Conservation (phyloP, 2,113 vertebrate species). For the Fregetta grallaria region DNA sequence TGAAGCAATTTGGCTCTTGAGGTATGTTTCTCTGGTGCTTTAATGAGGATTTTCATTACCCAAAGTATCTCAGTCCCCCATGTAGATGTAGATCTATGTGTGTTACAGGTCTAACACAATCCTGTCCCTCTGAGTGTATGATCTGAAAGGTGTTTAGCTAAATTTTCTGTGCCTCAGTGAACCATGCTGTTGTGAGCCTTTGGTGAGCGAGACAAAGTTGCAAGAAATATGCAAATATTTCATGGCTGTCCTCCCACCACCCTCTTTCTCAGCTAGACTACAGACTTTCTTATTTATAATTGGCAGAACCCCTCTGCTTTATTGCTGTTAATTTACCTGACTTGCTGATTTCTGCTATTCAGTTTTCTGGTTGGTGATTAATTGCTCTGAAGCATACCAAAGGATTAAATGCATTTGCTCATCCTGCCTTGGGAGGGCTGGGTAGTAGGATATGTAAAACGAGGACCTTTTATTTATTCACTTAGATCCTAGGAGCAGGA, state of each 20-base stretch:
- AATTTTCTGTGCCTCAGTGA: not conserved
- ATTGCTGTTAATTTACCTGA: slow-evolving; percentile 4
- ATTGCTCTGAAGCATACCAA: not conserved
- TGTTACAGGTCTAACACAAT: not conserved
- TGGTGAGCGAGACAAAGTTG: not conserved
- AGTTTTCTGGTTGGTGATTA: not conserved
- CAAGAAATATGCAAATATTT: slow-evolving; percentile 6
- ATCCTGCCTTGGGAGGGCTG: not conserved
- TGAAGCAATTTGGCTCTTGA: not conserved
- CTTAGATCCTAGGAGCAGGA: not conserved
- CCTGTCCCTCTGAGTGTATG: not conserved
- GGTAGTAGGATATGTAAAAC: not conserved
- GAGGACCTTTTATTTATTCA: not conserved
- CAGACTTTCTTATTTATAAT: not conserved
- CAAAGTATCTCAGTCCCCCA: not conserved
- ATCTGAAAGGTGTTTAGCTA: not conserved
- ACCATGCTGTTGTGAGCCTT: not conserved
- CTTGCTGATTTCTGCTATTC: slow-evolving; percentile 1
- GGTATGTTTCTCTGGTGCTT: not conserved
- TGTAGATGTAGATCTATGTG: not conserved
- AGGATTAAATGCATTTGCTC: not conserved
- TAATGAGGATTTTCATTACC: not conserved
- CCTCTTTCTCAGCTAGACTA: not conserved
- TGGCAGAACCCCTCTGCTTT: slow-evolving; percentile 31
- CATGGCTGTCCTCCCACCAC: not conserved